These are phyloP conservation scores for Diarsia dahlii DNA, from an alignment of 2,888 invertebrate genomes.

Conservation along the genomic window DNA sequence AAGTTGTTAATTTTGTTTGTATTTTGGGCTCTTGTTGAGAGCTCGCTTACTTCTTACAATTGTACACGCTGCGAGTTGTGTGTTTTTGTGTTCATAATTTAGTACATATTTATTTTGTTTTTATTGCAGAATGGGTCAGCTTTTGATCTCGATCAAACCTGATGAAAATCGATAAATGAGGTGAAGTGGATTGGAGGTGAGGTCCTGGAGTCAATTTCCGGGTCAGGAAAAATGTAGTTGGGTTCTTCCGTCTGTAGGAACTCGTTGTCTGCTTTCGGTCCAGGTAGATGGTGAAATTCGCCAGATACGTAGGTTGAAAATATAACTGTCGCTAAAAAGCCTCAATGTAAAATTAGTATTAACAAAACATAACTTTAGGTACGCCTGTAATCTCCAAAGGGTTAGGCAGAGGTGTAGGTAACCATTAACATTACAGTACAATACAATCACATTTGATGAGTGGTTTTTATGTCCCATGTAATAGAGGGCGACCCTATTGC, in stretches of 20 bases:
- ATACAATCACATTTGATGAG: too few species aligned
- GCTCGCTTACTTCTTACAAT: neutral
- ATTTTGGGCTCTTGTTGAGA: conserved; percentile 15
- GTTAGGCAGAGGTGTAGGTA: too few species aligned
- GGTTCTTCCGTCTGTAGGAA: neutral
- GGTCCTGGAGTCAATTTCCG: neutral
- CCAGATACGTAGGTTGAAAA: neutral
- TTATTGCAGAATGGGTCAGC: too few species aligned
- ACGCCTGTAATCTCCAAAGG: too few species aligned
- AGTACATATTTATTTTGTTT: neutral
- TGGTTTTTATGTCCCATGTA: too few species aligned
- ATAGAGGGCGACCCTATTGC: too few species aligned
- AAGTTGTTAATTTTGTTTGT: conserved; percentile 41
- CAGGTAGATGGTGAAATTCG: neutral
- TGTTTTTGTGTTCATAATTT: neutral
- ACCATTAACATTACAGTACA: too few species aligned
- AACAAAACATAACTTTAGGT: too few species aligned
- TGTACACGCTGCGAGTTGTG: too few species aligned
- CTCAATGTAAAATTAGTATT: too few species aligned
- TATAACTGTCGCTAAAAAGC: neutral
- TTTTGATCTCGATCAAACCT: too few species aligned
- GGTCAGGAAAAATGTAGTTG: neutral
- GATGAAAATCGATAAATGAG: too few species aligned
- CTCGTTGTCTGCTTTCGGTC: neutral
- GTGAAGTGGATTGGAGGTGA: neutral